Evolutionary conservation across 2,113 vertebrate genomes (phyloP), one percentile per base, ranked within the genome.

Genomic region (Rhombomys opimus): DNA sequence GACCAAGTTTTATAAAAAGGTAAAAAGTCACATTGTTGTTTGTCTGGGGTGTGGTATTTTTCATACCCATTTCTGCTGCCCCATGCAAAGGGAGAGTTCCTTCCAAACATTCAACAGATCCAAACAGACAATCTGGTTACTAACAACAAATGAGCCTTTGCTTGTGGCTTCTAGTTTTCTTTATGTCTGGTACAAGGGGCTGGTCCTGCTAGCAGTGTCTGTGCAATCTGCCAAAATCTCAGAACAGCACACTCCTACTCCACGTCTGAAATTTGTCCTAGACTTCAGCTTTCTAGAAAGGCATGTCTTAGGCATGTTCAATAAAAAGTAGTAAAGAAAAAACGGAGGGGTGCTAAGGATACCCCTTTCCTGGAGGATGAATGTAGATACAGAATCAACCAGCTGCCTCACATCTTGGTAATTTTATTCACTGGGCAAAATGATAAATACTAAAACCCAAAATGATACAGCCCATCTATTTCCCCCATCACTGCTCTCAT

Each of bases 111-210:
- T 92, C 76, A 67, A 76, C 72, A 89, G 52, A 92, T 86, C 92
- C 97, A 96, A 95, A 92, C 11, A 86, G 17, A 38, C 95, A 96
- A 93, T 93, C 97, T 96, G 96, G 97, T 98, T 96, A 97, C 97
- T 97, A 98, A 98, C 97, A 98, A 98, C 97, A 98, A 96, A 92
- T 35, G 65, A 91, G 76, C 30, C 72, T 96, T 89, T 22, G 46
- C 88, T 93, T 82, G 77, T 41, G 63, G 96, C 96, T 95, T 89
- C 86, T 46, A 89, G 86, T 84, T 91, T 93, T 96, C 90, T 92
- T 41, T 87, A 32, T 59, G 95, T 95, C 95, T 96, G 92, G 94
- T 61, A 70, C 82, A 76, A 92, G 96, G 90, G 96, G 95, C 38
- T 92, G 97, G 77, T 85, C 4, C 46, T 59, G 59, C 75, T 76